Evolutionary conservation across 1,140 invertebrate genomes (phyloP), one percentile per base, ranked within the genome.

Genomic region (Phymastichus coffea): DNA sequence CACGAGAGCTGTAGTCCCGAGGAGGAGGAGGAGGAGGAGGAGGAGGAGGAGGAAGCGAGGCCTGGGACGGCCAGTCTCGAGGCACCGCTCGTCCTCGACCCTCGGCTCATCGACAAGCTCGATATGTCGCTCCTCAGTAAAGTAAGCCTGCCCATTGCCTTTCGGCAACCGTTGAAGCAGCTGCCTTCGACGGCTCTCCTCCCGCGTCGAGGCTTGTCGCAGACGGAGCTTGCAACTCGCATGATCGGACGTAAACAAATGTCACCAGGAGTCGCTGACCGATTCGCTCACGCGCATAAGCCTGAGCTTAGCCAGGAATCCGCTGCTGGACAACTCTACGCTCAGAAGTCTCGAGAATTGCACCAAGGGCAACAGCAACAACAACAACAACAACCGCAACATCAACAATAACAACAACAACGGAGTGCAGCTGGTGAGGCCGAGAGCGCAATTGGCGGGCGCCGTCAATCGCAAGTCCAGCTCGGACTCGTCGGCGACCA

Each of bases 71-170:
- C 84, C 3, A 84, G 82, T 30, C 68, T 86, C 20, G 83, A 83
- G n/a, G 79, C 77, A 23, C 84, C 85, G 1, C 74, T 75, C 17
- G 71, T 87, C 0, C 71, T 87, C 22, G 81, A 87, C 63, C 80
- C 82, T 3, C 69, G 73, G 15, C 70, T 84, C 12, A 70, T 82
- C 28, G 71, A 78, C 6, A 82, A 84, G 65, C 73, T 86, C 15
- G 85, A 86, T 63, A 86, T 87, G 84, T 84, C 84, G 1, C 64
- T 83, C n/a, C 68, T 86, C 25, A 77, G 79, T 52, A 83, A 85
- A 64, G 82, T 83, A 47, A 75, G 84, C n/a, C 65, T 84, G 6
- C 70, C 73, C 47, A 71, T 78, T 26, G 71, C 78, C 0, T 26
- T 20, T 17, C 20, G n/a, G n/a, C n/a, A n/a, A n/a, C n/a, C n/a